Percentiles rank a stretch among this genome's conserved stretches.
These are phyloP conservation scores for Phaethon lepturus DNA, from an alignment of 2,113 vertebrate genomes.

Conservation along the genomic window DNA sequence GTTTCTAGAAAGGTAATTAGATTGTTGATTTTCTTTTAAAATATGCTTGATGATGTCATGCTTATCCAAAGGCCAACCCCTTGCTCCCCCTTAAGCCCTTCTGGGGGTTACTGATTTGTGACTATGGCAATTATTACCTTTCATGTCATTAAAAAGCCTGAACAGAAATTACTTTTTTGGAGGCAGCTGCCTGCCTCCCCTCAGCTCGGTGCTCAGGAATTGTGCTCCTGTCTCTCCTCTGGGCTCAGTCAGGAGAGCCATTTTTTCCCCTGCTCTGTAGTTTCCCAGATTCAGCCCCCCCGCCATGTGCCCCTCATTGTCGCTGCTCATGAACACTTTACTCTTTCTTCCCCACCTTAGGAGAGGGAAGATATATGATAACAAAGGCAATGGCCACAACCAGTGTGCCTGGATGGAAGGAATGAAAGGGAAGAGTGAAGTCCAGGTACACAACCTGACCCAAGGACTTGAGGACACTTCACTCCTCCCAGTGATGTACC, in stretches of 20 bases:
- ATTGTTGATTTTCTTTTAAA: constrained; percentile 3
- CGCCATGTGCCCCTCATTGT: not conserved
- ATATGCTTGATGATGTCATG: not conserved
- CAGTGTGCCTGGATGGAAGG: not conserved
- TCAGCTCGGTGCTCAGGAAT: not conserved
- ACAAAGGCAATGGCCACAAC: not conserved
- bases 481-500: not conserved
- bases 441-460: not conserved
- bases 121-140: not conserved
- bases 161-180: constrained; percentile 1
- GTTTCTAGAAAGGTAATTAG: constrained; percentile 33
- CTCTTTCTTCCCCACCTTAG: not conserved
- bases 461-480: not conserved
- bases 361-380: not conserved
- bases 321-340: not conserved
- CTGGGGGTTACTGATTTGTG: not conserved
- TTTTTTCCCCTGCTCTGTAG: not conserved
- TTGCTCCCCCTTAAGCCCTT: not conserved
- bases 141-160: not conserved
- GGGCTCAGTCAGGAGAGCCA: not conserved
- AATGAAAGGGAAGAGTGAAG: not conserved
- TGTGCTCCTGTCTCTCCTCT: not conserved
- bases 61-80: not conserved
- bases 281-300: not conserved
- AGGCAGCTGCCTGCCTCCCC: not conserved